Percentiles rank a stretch among this genome's conserved stretches.
Evolutionary conservation across 2,113 vertebrate species (phyloP).

Genomic region (Gallinago jamesoni): DNA sequence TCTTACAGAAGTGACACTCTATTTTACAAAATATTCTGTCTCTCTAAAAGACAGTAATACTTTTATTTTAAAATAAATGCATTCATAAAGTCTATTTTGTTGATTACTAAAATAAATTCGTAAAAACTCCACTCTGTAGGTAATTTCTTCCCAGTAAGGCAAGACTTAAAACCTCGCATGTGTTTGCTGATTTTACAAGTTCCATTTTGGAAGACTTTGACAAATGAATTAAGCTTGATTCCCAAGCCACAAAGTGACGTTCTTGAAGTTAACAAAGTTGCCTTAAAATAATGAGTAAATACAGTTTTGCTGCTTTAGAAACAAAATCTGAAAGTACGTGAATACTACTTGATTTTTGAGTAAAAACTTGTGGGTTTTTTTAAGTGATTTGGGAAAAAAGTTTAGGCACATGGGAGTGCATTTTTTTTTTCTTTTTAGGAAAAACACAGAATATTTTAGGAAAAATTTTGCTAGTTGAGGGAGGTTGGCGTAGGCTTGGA

Average conservation of each 20-base stretch:
- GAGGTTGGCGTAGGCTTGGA: neutral
- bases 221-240: neutral
- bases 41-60: neutral
- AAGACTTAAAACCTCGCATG: rapidly evolving
- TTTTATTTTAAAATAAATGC: neutral
- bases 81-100: neutral
- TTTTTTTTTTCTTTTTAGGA: neutral
- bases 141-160: neutral
- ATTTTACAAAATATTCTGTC: neutral
- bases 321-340: neutral
- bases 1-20: neutral
- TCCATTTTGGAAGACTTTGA: neutral
- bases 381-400: neutral
- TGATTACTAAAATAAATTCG: neutral
- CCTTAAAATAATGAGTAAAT: neutral
- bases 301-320: neutral
- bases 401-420: too few species aligned
- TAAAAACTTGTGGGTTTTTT: neutral
- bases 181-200: neutral
- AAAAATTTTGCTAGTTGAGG: neutral
- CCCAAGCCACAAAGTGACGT: neutral
- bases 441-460: neutral
- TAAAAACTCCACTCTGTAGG: neutral
- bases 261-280: conserved; percentile 35
- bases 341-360: neutral